Evolutionary conservation across 2,888 invertebrate species (phyloP).

Genomic region (Thymelicus sylvestris): DNA sequence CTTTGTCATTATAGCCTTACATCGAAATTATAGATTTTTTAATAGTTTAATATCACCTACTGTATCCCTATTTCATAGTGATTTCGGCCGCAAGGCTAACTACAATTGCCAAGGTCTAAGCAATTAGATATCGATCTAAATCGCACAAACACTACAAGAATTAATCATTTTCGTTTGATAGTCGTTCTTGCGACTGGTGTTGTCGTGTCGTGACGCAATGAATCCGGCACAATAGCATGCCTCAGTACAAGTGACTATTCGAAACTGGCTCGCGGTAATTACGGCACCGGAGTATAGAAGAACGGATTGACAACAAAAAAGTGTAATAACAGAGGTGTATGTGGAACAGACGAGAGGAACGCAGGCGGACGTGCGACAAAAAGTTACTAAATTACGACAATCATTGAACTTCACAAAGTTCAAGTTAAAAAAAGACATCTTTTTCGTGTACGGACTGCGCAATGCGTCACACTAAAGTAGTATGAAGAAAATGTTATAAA

Average conservation of each 20-base stretch:
- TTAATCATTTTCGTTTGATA: constrained; percentile 58
- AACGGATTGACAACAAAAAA: constrained; percentile 61
- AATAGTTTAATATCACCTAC: background rate
- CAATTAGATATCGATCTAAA: constrained; percentile 40
- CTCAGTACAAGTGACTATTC: constrained; percentile 62
- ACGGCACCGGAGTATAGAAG: constrained; percentile 55
- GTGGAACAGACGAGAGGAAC: constrained; percentile 45
- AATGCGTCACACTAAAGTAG: constrained; percentile 36
- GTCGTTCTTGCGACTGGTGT: constrained; percentile 47
- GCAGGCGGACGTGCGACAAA: constrained; percentile 43
- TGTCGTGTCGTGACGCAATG: constrained; percentile 63
- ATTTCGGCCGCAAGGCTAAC: background rate
- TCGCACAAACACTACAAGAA: constrained; percentile 59
- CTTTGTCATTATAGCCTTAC: no score
- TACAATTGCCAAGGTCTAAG: constrained; percentile 15
- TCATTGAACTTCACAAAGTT: constrained; percentile 28
- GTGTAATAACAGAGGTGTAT: constrained; percentile 54
- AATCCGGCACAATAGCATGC: constrained; percentile 62
- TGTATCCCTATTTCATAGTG: background rate
- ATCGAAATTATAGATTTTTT: no score
- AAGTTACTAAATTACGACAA: constrained; percentile 48
- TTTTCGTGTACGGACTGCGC: constrained; percentile 26
- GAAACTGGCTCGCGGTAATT: constrained; percentile 60
- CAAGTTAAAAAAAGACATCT: no score
- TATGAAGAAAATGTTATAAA: background rate